A percentile compares a stretch with the other conserved stretches of the same genome.
Conservation (phyloP, 2,888 invertebrate genomes). For the Silvanus unidentatus region DNA sequence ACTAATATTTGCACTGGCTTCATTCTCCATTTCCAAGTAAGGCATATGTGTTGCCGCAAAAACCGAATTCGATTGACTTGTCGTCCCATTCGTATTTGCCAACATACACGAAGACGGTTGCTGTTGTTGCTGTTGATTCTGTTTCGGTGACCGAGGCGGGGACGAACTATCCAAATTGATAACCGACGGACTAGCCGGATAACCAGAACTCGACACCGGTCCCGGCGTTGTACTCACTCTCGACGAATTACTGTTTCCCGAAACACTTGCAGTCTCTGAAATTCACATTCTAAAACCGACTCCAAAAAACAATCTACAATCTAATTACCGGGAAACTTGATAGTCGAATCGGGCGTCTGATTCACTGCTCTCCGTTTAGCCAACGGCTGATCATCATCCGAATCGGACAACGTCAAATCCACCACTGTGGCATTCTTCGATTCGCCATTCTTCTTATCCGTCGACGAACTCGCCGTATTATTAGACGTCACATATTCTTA, state of each 20-base stretch:
- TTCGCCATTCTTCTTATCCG: slow-evolving; percentile 28
- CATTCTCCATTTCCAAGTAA: slow-evolving; percentile 39
- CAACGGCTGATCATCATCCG: slow-evolving; percentile 62
- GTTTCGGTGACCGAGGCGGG: slow-evolving; percentile 48
- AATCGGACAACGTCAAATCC: slow-evolving; percentile 69
- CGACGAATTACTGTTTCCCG: slow-evolving; percentile 46
- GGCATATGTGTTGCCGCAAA: slow-evolving; percentile 31
- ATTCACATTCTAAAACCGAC: neutral
- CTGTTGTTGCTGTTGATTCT: slow-evolving; percentile 9
- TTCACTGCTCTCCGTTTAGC: slow-evolving; percentile 53
- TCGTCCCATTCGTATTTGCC: slow-evolving; percentile 26
- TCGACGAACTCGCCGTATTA: slow-evolving; percentile 28
- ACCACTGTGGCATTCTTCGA: slow-evolving; percentile 50
- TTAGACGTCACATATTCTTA: slow-evolving; percentile 36
- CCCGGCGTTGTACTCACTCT: slow-evolving; percentile 41
- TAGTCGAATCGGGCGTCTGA: slow-evolving; percentile 38
- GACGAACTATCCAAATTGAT: slow-evolving; percentile 62
- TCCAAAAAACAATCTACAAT: slow-evolving; percentile 13
- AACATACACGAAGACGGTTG: slow-evolving; percentile 33
- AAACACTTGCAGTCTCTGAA: slow-evolving; percentile 43
- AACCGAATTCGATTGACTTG: slow-evolving; percentile 17
- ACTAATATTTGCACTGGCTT: slow-evolving; percentile 27
- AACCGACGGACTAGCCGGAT: slow-evolving; percentile 54
- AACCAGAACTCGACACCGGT: slow-evolving; percentile 57
- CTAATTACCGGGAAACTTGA: slow-evolving; percentile 41